phyloP scores from a whole-genome alignment of 2,113 vertebrate species.

The Psophia crepitans region DNA sequence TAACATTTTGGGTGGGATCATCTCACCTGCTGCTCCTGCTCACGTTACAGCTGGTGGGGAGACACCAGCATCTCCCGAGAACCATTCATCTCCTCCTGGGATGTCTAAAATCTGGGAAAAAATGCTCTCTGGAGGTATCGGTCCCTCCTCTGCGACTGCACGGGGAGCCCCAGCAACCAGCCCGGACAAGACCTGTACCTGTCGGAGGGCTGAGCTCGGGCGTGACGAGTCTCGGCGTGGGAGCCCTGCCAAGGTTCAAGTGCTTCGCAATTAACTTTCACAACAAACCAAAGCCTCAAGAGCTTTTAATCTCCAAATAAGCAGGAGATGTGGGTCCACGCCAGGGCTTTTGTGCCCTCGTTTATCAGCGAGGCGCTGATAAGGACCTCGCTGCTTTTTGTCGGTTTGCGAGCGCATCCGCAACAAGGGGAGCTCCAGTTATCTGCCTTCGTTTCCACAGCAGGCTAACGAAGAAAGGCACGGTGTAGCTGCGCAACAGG shows the following conservation, averaged over 20 bases:
- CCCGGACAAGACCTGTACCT: background rate
- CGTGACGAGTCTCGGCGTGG: background rate
- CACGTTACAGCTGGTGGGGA: rapidly evolving
- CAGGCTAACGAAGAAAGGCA: background rate
- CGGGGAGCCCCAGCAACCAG: background rate
- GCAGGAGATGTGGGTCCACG: background rate
- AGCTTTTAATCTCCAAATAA: background rate
- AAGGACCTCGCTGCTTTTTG: background rate
- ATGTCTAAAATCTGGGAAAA: background rate
- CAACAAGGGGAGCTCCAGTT: background rate
- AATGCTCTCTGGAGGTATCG: background rate
- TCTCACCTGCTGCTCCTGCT: background rate
- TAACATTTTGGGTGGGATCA: background rate
- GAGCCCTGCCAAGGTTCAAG: conserved; percentile 19
- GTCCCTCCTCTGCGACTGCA: background rate
- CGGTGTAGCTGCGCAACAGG: background rate
- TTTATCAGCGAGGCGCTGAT: background rate
- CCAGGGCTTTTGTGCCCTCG: background rate
- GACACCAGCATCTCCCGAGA: rapidly evolving
- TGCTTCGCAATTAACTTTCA: conserved; percentile 30
- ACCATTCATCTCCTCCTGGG: background rate
- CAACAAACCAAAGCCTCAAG: conserved; percentile 45
- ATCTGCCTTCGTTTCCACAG: background rate
- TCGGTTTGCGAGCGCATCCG: rapidly evolving
- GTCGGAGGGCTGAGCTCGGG: background rate